A percentile compares a stretch with the other conserved stretches of the same genome.
These are phyloP conservation scores for Desmophyllum pertusum DNA, from an alignment of 92 coral and sea anemone species.

Conservation along the genomic window DNA sequence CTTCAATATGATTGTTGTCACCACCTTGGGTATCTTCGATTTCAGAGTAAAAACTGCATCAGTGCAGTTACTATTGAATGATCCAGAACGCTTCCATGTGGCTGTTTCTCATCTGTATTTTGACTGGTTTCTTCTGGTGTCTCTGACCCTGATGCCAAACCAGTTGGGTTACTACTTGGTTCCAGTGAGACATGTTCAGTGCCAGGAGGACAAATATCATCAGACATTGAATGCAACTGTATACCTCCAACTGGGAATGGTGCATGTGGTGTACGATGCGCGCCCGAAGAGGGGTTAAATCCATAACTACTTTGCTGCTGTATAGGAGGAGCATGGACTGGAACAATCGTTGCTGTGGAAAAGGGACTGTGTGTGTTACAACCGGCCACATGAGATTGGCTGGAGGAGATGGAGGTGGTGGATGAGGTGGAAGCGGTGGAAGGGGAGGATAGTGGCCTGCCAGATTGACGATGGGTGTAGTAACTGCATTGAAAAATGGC, in stretches of 20 bases:
- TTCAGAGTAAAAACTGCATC: conserved; percentile 47
- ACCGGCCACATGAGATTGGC: not conserved
- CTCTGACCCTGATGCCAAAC: not conserved
- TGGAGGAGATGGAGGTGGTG: not conserved
- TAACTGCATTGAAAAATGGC: not conserved
- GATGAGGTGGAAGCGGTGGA: not conserved
- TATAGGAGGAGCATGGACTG: not conserved
- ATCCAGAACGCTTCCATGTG: conserved; percentile 32
- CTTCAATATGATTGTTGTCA: not conserved
- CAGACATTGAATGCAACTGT: not conserved
- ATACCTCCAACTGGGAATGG: conserved; percentile 4
- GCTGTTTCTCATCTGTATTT: not conserved
- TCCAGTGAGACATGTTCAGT: not conserved
- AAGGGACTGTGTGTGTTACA: not conserved
- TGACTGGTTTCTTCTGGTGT: not conserved
- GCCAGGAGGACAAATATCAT: conserved; percentile 21
- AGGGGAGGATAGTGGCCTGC: not conserved
- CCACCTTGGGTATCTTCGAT: conserved; percentile 11
- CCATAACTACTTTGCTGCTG: not conserved
- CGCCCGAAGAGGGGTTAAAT: not conserved
- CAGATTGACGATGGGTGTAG: not conserved
- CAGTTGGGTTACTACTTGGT: not conserved
- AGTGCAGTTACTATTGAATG: conserved; percentile 15
- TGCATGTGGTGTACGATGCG: not conserved
- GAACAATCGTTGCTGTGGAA: not conserved